Conservation (phyloP, 2,113 vertebrate species). For the Mastomys coucha region DNA sequence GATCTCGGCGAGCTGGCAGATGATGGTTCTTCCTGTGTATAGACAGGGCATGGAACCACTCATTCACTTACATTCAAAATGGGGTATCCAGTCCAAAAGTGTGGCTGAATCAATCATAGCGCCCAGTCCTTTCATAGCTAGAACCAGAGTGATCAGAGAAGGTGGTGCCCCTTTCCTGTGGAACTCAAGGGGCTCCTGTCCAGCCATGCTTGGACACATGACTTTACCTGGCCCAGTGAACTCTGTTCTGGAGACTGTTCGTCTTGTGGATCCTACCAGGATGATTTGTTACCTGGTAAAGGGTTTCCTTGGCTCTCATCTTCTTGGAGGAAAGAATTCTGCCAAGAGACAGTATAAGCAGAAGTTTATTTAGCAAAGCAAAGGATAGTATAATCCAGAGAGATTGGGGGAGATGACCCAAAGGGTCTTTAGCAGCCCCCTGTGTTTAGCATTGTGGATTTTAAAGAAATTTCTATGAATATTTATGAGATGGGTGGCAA, state of each 20-base stretch:
- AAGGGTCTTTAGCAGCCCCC: neutral
- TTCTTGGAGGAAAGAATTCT: neutral
- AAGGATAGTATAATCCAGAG: neutral
- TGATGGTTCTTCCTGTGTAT: neutral
- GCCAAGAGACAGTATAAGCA: neutral
- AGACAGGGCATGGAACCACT: neutral
- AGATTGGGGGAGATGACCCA: neutral
- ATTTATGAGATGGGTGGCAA: neutral
- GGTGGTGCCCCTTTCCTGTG: neutral
- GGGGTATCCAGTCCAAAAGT: neutral
- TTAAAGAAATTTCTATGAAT: neutral
- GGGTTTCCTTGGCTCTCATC: neutral
- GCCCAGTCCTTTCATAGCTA: neutral
- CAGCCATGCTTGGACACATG: neutral
- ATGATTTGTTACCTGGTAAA: neutral
- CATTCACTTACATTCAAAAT: neutral
- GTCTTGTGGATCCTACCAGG: neutral
- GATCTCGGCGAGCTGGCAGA: neutral
- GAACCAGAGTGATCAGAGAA: neutral
- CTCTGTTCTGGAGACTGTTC: neutral
- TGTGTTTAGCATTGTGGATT: neutral
- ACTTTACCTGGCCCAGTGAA: neutral
- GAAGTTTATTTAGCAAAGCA: neutral
- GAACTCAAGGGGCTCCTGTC: neutral
- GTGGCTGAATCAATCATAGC: neutral